Base-by-base conservation (phyloP, 1,140 invertebrate species). In the Drosophila triauraria region DNA sequence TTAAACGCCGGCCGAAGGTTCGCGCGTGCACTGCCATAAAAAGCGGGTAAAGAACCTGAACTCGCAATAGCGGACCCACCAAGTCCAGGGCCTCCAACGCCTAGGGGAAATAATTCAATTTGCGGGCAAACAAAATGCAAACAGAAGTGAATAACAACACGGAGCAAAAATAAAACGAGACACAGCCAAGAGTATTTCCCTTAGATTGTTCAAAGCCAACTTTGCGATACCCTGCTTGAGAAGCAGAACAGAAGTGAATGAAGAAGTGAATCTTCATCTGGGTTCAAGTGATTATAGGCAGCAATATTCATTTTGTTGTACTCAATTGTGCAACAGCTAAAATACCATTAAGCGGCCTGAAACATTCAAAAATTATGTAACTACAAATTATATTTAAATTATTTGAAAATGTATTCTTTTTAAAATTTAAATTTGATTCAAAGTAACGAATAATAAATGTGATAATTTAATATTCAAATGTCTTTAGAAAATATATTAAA, bases 101-200 rank as follows among this genome's bases (percentile, higher is more conserved):
- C 51, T 64, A 68, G 58, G 63, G 32, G 58, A 69, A 75, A 72
- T 88, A 88, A 88, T 90, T 88, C 70, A 88, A 88, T 88, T 88
- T 88, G 81, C 64, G 69, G 48, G 32, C 64, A 62, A 88, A 78
- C 77, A 68, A 71, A 80, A 78, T 67, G 67, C 60, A 83, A 70
- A 58, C 43, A 43, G 48, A 75, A 74, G 27, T 46, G 48, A 74
- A 74, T 38, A 75, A 51, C 51, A 75, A 30, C 30, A 57, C 46
- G 32, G 17, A 42, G 40, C n/a, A 43, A 62, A 63, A 50, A n/a
- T 20, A 54, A 76, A 56, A 78, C 42, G 38, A 46, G 62, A 63
- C 48, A 58, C 15, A 69, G 61, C 50, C 44, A 50, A 78, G 27
- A 58, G 43, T 71, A 23, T 15, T 25, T 12, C 13, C 40, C 56